Conservation (phyloP, 1,140 invertebrate genomes). For the Stenopsyche tienmushanensis region DNA sequence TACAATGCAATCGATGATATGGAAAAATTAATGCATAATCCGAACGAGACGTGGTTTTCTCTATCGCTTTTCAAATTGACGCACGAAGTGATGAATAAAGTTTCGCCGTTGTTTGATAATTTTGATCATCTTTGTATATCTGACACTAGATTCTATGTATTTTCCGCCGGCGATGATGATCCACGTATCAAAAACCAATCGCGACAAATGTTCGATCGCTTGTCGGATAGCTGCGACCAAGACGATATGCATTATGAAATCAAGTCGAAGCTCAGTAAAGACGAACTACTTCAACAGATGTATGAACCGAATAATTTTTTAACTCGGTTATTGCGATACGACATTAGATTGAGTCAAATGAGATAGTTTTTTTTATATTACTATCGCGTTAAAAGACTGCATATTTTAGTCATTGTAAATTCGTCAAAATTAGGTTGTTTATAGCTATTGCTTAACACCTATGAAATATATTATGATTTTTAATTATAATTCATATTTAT, state of each 20-base stretch:
- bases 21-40: not conserved
- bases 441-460: too few relatives aligned
- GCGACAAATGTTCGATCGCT: conserved; percentile 33
- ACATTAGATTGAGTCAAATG: conserved; percentile 22
- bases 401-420: too few relatives aligned
- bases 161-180: conserved; percentile 27
- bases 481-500: not conserved
- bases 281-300: conserved; percentile 16
- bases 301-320: conserved; percentile 32
- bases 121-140: conserved; percentile 18
- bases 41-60: conserved; percentile 3
- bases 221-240: conserved; percentile 31
- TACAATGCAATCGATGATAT: conserved; percentile 15
- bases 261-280: conserved; percentile 27
- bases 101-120: conserved; percentile 28
- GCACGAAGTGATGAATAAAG: not conserved
- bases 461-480: too few relatives aligned
- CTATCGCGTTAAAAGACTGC: too few relatives aligned
- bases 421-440: too few relatives aligned
- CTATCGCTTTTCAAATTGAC: not conserved
- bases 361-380: conserved; percentile 1
- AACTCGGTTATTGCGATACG: conserved; percentile 30
- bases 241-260: conserved; percentile 35
- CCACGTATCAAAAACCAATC: conserved; percentile 22
- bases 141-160: conserved; percentile 26